phyloP scores from a whole-genome alignment of 2,888 invertebrate genomes.

The Stictocephala bisonia region DNA sequence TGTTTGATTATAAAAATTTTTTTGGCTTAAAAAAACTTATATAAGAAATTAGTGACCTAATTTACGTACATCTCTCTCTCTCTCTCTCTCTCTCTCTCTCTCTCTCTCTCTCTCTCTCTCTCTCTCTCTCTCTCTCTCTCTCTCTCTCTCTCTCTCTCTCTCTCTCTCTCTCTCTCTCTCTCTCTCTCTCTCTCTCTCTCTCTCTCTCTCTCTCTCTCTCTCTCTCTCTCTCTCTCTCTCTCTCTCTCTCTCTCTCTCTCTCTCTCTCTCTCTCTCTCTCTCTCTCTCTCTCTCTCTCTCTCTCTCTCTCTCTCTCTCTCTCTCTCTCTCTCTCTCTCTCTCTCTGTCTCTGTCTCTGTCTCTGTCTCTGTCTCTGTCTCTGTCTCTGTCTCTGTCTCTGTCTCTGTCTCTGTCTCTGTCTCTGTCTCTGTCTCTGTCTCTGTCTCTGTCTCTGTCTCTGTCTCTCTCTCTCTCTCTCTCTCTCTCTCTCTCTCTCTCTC shows the following conservation, averaged over 20 bases:
- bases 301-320: not conserved
- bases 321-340: not conserved
- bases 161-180: not conserved
- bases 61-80: too few species aligned
- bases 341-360: not conserved
- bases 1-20: too few species aligned
- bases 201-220: not conserved
- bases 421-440: not conserved
- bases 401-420: not conserved
- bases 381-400: not conserved
- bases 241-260: not conserved
- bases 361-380: not conserved
- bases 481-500: not conserved
- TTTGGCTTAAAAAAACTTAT: too few species aligned
- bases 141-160: slow-evolving; percentile 62
- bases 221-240: not conserved
- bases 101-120: too few species aligned
- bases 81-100: too few species aligned
- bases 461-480: not conserved
- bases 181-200: not conserved
- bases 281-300: not conserved
- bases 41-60: too few species aligned
- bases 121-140: too few species aligned
- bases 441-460: not conserved
- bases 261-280: not conserved